A percentile compares a stretch with the other conserved stretches of the same genome.
Conservation (phyloP, 2,888 invertebrate species). For the Flexamia atlantica region DNA sequence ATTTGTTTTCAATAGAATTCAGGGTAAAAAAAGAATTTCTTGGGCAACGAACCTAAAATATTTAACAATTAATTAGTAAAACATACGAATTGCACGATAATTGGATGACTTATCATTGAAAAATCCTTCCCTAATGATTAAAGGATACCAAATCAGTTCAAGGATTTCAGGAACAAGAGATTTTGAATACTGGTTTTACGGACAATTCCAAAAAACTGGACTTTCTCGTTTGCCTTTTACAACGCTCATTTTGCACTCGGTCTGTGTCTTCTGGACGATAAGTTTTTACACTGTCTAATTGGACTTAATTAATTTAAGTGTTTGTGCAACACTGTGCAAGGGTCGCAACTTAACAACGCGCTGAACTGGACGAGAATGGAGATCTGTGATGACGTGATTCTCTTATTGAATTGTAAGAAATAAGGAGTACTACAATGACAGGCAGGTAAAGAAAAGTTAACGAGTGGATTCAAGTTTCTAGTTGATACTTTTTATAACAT, state of each 20-base stretch:
- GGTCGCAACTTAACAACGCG: not conserved
- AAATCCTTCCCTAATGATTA: not conserved
- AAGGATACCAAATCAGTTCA: conserved; percentile 30
- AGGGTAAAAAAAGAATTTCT: too few species aligned
- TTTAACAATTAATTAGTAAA: too few species aligned
- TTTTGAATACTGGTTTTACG: conserved; percentile 38
- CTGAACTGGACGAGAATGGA: conserved; percentile 8
- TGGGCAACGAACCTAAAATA: too few species aligned
- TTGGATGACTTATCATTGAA: too few species aligned
- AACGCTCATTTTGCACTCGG: not conserved
- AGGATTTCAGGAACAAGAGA: conserved; percentile 33
- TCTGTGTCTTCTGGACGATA: not conserved
- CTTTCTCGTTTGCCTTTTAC: conserved; percentile 18
- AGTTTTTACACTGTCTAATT: conserved; percentile 36
- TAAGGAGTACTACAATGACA: too few species aligned
- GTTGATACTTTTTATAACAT: too few species aligned
- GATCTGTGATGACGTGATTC: not conserved
- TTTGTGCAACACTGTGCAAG: conserved; percentile 2
- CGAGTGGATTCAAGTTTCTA: too few species aligned
- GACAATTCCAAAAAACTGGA: conserved; percentile 48
- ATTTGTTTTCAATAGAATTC: too few species aligned
- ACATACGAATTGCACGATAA: too few species aligned
- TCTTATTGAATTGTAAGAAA: too few species aligned
- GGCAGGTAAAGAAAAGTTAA: too few species aligned
- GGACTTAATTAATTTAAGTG: conserved; percentile 27